A percentile compares a stretch with the other conserved stretches of the same genome.
Conservation (phyloP, 2,113 vertebrate species). For the Formicarius rufipectus region DNA sequence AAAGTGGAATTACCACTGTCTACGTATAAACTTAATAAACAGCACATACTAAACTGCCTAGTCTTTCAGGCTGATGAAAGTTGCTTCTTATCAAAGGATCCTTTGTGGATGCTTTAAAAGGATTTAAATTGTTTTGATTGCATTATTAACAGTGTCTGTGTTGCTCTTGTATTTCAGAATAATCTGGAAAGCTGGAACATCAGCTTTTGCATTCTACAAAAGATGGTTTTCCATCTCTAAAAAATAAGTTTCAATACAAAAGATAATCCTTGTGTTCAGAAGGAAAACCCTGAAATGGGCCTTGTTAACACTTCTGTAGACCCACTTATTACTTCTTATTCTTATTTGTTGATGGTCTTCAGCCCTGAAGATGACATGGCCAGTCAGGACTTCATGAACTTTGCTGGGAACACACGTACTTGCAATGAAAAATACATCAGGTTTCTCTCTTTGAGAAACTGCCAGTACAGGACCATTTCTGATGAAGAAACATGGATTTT, state of each 20-base stretch:
- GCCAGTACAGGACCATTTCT: not conserved
- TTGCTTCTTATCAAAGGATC: constrained; percentile 56
- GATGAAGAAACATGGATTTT: not conserved
- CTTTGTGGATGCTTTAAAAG: constrained; percentile 58
- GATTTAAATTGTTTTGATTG: constrained; percentile 65
- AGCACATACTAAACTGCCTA: constrained; percentile 1
- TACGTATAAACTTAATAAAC: constrained; percentile 47
- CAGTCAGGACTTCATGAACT: not conserved
- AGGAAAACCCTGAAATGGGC: not conserved
- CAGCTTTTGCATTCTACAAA: constrained; percentile 9
- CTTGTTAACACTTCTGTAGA: not conserved
- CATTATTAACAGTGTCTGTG: constrained; percentile 56
- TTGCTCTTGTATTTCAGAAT: constrained; percentile 52
- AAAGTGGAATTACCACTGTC: constrained; percentile 40
- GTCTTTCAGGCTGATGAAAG: constrained; percentile 56
- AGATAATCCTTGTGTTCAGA: constrained; percentile 24
- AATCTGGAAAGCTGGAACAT: constrained; percentile 36
- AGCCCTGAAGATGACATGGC: not conserved
- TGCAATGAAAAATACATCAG: not conserved
- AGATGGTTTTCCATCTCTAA: not conserved
- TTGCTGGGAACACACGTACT: not conserved
- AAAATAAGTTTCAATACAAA: constrained; percentile 19
- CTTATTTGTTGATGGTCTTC: not conserved
- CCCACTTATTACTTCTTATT: not conserved
- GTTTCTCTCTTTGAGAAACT: not conserved